Evolutionary conservation across 2,888 invertebrate genomes (phyloP).

Genomic region (Meloe dianella): DNA sequence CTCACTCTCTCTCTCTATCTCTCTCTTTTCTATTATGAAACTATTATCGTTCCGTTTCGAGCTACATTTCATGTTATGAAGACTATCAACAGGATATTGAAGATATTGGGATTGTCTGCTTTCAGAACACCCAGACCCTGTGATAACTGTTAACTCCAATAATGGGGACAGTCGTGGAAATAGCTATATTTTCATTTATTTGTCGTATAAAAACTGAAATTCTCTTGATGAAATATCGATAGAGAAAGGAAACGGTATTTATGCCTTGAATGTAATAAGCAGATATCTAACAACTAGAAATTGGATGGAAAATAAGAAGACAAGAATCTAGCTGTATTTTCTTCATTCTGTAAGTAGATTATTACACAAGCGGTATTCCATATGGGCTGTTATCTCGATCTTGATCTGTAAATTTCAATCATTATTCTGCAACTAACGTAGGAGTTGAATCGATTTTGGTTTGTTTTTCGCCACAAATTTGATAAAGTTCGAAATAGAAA

Average conservation of each 20-base stretch:
- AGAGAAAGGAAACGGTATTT: not conserved
- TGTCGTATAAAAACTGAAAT: conserved; percentile 15
- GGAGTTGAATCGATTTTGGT: no score
- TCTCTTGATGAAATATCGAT: not conserved
- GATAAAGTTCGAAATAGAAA: no score
- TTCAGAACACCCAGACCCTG: not conserved
- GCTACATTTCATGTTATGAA: not conserved
- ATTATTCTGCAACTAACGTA: no score
- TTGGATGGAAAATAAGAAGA: not conserved
- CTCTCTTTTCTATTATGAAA: not conserved
- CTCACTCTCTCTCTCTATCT: no score
- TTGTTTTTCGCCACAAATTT: no score
- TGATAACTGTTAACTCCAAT: conserved; percentile 25
- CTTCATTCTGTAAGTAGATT: no score
- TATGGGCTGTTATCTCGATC: no score
- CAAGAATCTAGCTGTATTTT: no score
- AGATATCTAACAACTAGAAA: not conserved
- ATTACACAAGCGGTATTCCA: no score
- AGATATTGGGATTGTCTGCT: not conserved
- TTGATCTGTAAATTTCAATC: no score
- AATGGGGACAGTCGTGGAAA: conserved; percentile 10
- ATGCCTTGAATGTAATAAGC: not conserved
- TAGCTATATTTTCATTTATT: conserved; percentile 13
- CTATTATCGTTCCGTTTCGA: no score
- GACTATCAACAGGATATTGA: conserved; percentile 29